These are phyloP conservation scores for Cnemophilus loriae DNA, from an alignment of 2,113 vertebrate species.

Conservation along the genomic window DNA sequence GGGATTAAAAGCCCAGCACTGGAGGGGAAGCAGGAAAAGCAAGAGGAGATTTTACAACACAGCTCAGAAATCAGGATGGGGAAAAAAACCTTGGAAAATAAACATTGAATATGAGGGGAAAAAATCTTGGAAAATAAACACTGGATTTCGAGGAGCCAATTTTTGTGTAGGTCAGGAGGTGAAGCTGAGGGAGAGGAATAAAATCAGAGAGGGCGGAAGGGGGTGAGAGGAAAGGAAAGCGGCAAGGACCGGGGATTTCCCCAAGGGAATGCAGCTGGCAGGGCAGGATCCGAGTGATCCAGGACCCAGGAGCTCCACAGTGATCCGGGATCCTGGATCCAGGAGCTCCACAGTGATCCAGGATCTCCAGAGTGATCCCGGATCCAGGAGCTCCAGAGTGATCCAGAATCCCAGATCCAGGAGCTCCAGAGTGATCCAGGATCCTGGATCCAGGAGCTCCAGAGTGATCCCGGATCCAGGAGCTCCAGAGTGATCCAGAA, in stretches of 20 bases:
- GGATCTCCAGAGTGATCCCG: neutral
- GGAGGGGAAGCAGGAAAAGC: neutral
- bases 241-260: neutral
- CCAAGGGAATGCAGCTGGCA: neutral
- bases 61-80: fast-evolving
- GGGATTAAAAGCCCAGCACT: neutral
- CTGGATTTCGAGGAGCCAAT: neutral
- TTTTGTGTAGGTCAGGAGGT: neutral
- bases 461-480: neutral
- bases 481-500: neutral
- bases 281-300: neutral
- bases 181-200: neutral
- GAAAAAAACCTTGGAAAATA: neutral
- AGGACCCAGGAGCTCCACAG: neutral
- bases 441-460: too few relatives aligned
- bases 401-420: neutral
- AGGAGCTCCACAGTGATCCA: too few relatives aligned
- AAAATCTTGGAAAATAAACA: neutral
- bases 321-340: neutral
- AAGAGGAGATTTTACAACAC: neutral
- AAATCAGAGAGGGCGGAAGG: neutral
- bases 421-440: neutral
- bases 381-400: too few relatives aligned
- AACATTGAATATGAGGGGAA: fast-evolving
- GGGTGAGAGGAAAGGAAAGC: neutral